phyloP scores from a whole-genome alignment of 2,113 vertebrate genomes.

The Heterochromis multidens region DNA sequence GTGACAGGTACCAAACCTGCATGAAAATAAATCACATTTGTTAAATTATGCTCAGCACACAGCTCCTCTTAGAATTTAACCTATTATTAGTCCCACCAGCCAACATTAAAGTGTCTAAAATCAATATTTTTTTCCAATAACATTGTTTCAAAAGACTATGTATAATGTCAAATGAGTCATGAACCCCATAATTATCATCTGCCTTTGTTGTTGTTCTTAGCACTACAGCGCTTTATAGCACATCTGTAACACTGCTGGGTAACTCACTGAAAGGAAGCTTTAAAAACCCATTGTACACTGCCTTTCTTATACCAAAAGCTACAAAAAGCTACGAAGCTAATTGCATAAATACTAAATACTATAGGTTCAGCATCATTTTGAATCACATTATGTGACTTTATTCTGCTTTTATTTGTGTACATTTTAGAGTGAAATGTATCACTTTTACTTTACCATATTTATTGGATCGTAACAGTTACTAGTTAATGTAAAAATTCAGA shows the following conservation, averaged over 20 bases:
- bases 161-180: neutral
- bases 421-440: neutral
- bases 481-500: neutral
- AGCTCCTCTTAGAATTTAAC: neutral
- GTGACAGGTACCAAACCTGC: constrained; percentile 69
- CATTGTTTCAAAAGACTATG: neutral
- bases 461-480: neutral
- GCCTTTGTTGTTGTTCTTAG: neutral
- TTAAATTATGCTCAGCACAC: constrained; percentile 7
- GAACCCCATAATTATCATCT: neutral
- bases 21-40: constrained; percentile 24
- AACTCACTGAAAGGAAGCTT: neutral
- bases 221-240: neutral
- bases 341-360: neutral
- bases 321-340: neutral
- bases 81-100: neutral
- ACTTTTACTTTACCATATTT: too few species aligned
- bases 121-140: neutral
- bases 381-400: neutral
- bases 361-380: neutral
- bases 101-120: neutral
- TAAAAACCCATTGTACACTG: neutral
- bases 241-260: neutral
- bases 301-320: neutral
- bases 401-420: neutral